Evolutionary conservation across 2,113 vertebrate species (phyloP).

Genomic region (Channa maculata): DNA sequence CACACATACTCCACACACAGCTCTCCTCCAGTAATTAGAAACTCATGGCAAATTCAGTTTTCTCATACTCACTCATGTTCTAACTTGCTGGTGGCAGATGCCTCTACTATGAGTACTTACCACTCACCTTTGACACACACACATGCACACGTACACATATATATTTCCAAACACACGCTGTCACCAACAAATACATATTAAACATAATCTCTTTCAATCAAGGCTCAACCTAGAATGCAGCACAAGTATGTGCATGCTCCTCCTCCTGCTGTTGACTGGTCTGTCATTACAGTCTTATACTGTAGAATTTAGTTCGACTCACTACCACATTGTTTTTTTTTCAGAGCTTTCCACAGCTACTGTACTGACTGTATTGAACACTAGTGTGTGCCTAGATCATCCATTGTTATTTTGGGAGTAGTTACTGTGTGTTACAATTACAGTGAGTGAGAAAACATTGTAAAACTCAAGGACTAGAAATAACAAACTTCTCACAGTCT

Average conservation of each 20-base stretch:
- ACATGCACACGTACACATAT: conserved; percentile 12
- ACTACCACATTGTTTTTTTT: conserved; percentile 42
- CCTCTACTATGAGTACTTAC: conserved; percentile 46
- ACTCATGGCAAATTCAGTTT: conserved; percentile 39
- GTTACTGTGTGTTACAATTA: not conserved
- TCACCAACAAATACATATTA: not conserved
- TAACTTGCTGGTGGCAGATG: conserved; percentile 71
- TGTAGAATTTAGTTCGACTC: conserved; percentile 27
- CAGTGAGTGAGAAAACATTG: conserved; percentile 4
- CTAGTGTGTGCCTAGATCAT: not conserved
- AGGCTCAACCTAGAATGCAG: not conserved
- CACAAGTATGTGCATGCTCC: conserved; percentile 14
- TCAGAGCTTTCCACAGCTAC: conserved; percentile 50
- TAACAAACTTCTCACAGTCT: conserved; percentile 22
- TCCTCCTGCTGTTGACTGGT: not conserved
- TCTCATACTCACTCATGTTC: conserved; percentile 61
- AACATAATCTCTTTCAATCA: not conserved
- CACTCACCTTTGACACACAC: conserved; percentile 25
- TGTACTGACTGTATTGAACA: conserved; percentile 14
- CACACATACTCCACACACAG: conserved; percentile 21
- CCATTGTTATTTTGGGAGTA: conserved; percentile 29
- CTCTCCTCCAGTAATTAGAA: conserved; percentile 56
- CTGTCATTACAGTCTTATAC: not conserved
- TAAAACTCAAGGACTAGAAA: conserved; percentile 8
- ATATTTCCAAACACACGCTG: conserved; percentile 17